A percentile compares a stretch with the other conserved stretches of the same genome.
These are phyloP conservation scores for Incurvaria masculella DNA, from an alignment of 2,888 invertebrate genomes.

Conservation along the genomic window DNA sequence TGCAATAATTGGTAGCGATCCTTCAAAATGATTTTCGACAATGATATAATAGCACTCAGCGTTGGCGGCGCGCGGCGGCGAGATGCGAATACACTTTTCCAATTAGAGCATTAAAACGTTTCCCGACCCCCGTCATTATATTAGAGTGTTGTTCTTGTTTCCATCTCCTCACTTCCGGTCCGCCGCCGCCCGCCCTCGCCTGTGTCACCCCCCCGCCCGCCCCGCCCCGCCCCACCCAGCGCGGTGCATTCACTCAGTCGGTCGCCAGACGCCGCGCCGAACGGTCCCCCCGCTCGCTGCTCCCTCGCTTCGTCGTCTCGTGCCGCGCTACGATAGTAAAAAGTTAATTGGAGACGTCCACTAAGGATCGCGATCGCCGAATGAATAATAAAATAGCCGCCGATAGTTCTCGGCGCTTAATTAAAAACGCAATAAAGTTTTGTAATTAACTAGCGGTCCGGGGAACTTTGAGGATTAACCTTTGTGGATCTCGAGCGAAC, in stretches of 20 bases:
- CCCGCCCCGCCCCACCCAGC: conserved; percentile 18
- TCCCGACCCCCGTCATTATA: conserved; percentile 52
- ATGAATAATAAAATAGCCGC: not conserved
- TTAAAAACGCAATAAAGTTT: conserved; percentile 18
- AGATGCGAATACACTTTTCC: not conserved
- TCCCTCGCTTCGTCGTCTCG: conserved; percentile 22
- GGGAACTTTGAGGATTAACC: conserved; percentile 1
- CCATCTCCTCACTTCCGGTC: conserved; percentile 27
- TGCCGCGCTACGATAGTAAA: conserved; percentile 15
- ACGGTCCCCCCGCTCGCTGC: conserved; percentile 9
- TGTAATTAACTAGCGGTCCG: not conserved
- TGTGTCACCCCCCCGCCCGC: too few species aligned
- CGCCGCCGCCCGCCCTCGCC: conserved; percentile 32
- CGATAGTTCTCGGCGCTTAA: conserved; percentile 15
- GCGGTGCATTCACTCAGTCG: not conserved
- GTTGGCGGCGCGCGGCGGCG: too few species aligned
- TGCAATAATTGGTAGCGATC: not conserved
- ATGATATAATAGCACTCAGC: not conserved
- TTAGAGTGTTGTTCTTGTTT: conserved; percentile 47
- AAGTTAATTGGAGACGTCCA: conserved; percentile 19
- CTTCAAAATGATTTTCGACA: not conserved
- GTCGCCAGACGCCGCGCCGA: not conserved
- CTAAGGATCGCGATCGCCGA: not conserved
- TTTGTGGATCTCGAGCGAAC: conserved; percentile 6
- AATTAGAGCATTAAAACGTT: conserved; percentile 45